Evolutionary conservation across 2,888 invertebrate species (phyloP), one percentile per base, ranked within the genome.

Genomic region (Andrena dorsata): DNA sequence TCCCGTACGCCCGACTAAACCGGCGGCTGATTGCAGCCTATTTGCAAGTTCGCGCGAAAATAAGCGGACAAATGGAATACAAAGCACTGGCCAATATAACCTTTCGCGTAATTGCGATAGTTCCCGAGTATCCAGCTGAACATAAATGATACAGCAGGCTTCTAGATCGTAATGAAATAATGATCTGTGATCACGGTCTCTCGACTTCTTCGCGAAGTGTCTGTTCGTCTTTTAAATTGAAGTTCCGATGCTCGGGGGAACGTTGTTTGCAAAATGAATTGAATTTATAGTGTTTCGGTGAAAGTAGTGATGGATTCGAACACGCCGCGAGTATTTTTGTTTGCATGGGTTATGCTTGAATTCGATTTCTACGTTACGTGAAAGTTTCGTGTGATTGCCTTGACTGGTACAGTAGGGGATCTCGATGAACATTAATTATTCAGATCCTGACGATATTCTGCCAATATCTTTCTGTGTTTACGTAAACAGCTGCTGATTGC

Each of bases 391-490:
- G 20, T 2, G 23, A 56, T 8, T 26, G 56, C 20, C 26, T 56
- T 8, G 23, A 8, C 10, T 83, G 56, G 83, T 88, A 58, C 26
- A 13, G 49, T 86, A 72, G 73, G 30, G 76, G 76, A 85, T 87
- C 74, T 76, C 81, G 81, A 80, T 88, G 86, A 88, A 87, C 88
- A 90, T 89, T 89, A 88, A 89, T 90, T 88, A 87, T 87, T 79
- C 74, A 81, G 82, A 85, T 86, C 83, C 82, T 81, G 84, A 87
- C 84, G 81, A 85, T 83, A 85, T 88, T 83, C 78, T 80, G 76
- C 76, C 66, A 41, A 76, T 74, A 81, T 79, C 69, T 72, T 58
- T 74, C 80, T 78, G 72, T 82, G 76, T 76, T 64, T 58, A 82
- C 61, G 71, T 80, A 79, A 82, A 83, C 78, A 66, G 82, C 80